Evolutionary conservation across 1,140 invertebrate species (phyloP), one percentile per base, ranked within the genome.

Genomic region (Drosophila arawakana): DNA sequence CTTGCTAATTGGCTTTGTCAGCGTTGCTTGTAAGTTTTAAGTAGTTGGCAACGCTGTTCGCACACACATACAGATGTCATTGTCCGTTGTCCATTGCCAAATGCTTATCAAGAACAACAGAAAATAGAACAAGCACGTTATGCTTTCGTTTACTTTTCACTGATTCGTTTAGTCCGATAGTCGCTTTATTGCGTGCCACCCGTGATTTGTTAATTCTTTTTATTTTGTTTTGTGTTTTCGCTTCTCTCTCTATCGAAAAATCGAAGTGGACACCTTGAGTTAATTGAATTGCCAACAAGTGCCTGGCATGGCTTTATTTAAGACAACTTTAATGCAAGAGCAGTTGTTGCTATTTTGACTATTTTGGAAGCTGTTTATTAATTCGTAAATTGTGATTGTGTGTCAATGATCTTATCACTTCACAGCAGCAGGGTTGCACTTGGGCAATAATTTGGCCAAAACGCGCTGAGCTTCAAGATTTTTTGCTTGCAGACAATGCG

Each of bases 1-100:
- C 70, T 73, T 65, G 73, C 78, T 83, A 83, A 83, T 83, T 83
- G 81, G 81, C 81, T 89, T 86, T 83, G 58, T 61, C 68, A 62
- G 66, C 37, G 63, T 66, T 41, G 25, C 34, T 76, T 67, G 61
- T 71, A 71, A 71, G 25, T 75, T 71, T 71, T 46, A 61, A 54
- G 47, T 60, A 18, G 83, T 69, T 77, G 76, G 80, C 69, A 83
- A 80, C 73, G 43, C 60, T 52, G 52, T 41, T 5, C 49, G 46
- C 41, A 37, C 41, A 71, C 44, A 58, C 46, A 47, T 65, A 54
- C 37, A 30, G 6, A 30, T 30, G 25, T 30, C 25, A 30, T 43
- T 13, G n/a, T 54, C 41, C 41, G 37, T 43, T 50, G 39, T 44
- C 4, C 57, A 30, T 54, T 59, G 66, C 35, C 25, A 60, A 52